Evolutionary conservation across 1,140 invertebrate species (phyloP), one percentile per base, ranked within the genome.

Genomic region (Drosophila parvula): DNA sequence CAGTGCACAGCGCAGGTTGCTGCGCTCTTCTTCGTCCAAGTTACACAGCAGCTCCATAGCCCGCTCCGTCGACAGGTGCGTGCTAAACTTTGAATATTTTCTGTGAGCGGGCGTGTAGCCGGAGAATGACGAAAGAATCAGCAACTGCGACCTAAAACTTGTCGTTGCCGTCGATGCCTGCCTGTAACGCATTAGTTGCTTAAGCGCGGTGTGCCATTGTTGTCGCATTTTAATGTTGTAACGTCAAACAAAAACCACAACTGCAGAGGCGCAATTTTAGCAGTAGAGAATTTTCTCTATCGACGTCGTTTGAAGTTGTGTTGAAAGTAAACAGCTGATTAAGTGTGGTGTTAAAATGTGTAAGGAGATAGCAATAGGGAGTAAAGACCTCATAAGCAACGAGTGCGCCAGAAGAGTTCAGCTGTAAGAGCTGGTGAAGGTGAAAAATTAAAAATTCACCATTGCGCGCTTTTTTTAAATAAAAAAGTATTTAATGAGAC

Each of bases 11-110:
- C 83, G 76, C 1, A 86, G 48, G 51, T 88, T 88, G 30, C 40
- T 53, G 3, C 83, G 83, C 28, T 86, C 83, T 11, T 88, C 79
- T 18, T 82, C 79, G 18, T 86, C 83, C 51, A 86, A 55, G 32
- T 79, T 86, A 58, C 76, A 88, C 10, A 86, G 62, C n/a, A 86
- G 51, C 22, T 86, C 79, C 79, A 86, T 82, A 5, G 83, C 83
- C 0, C 83, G 60, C 8, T 86, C 83, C 3, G 60, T 70, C 50
- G 58, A 79, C 16, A 86, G 51, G 45, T 86, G 83, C 12, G 67
- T 79, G 40, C 63, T 77, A 28, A 86, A 86, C 40, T 86, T 86
- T 8, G 83, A 86, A 61, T 86, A 86, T 5, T 12, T 53, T 18
- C 75, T 67, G n/a, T 27, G 34, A 10, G 32, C 48, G 55, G 12